Base-by-base conservation (phyloP, 2,113 vertebrate genomes). In the Blennius ocellaris region DNA sequence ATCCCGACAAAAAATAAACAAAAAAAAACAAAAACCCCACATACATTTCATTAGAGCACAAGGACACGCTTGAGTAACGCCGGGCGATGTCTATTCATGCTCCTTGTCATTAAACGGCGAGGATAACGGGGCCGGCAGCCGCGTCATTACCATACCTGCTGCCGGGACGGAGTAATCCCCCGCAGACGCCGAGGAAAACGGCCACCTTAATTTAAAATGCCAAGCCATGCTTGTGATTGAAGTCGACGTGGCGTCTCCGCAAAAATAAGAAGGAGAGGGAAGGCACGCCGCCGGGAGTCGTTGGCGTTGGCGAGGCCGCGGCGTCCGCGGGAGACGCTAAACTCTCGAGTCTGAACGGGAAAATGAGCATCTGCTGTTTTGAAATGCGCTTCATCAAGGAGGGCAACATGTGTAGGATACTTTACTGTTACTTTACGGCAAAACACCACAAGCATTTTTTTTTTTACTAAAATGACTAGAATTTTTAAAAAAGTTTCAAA, bases 221-320 rank as follows among this genome's bases (percentile, higher is more conserved):
- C 38, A 68, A 72, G 1, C 40, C 69, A 64, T 71, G 85, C 56
- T 57, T 64, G 56, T 73, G 56, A 82, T 76, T 76, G 68, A 76
- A 80, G 55, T 8, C 9, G 12, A 68, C 70, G 53, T 63, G 67
- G 14, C 43, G 67, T 16, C 43, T 9, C n/a, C 16, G 40, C 6
- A 9, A 49, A 53, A 64, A 41, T 14, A 57, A 11, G 14, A 6
- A 11, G 7, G 56, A 55, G 16, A 0, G 14, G 41, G 2, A 6
- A 11, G 10, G 30, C 30, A 30, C 45, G n/a, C 5, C 50, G 57
- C 55, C 7, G 52, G 50, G 11, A 57, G 62, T 40, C 63, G 48
- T 68, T n/a, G n/a, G n/a, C 70, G 63, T 54, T 65, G 44, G 43
- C 2, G 0, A 55, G 38, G 50, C 30, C 16, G 9, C 40, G 14